Evolutionary conservation across 2,888 invertebrate genomes (phyloP), one percentile per base, ranked within the genome.

Genomic region (Automeris io): DNA sequence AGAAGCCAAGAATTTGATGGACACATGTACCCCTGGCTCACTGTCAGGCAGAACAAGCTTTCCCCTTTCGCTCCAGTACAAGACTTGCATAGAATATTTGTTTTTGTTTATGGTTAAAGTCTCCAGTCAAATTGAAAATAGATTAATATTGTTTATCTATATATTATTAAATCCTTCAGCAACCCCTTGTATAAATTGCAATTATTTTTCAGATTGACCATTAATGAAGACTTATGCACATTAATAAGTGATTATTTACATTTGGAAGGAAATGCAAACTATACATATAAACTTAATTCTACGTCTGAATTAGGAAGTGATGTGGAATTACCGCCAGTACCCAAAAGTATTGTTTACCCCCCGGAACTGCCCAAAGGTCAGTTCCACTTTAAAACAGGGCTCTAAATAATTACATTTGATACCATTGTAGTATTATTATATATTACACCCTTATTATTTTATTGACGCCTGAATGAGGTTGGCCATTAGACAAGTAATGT

Each of bases 291-390:
- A 42, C 51, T 89, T 18, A 47, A 62, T 3, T 48, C 66, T 0
- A 67, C 62, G 0, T 49, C 68, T 1, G 71, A 79, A 7, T 42
- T 89, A 12, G 75, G 67, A 1, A 61, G 70, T 1, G 66, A 70
- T 46, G 63, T 77, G 5, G 70, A 77, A 40, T 51, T 86, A 42
- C 88, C 88, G 2, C 67, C 82, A 2, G 57, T 87, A 0, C 86
- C 86, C 0, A 21, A 54, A 0, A 49, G 65, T 0, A 64, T 68
- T 1, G 73, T 83, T 0, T 71, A 57, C 40, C 85, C 85, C 7
- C 85, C 86, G 0, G 70, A 77, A 40, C 25, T 83, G 19, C 61
- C 71, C 8, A 75, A 65, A 73, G 86, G 86, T 83, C 53, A 39
- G 1, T 25, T 7, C 24, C 11, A 23, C 25, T 21, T 19, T 32